These are phyloP conservation scores for Brenthis hecate DNA, from an alignment of 2,888 invertebrate species.

Conservation along the genomic window DNA sequence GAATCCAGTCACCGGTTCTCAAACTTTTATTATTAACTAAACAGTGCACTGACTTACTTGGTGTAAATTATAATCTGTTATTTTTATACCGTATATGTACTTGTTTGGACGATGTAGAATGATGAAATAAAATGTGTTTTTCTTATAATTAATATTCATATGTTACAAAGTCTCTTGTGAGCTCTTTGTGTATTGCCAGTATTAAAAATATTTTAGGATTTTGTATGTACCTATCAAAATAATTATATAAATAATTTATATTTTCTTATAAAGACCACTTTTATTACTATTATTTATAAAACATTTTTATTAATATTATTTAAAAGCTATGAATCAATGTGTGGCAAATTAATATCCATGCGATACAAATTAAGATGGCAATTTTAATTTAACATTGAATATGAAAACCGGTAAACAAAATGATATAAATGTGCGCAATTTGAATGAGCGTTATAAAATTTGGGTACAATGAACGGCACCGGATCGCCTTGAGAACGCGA, in stretches of 20 bases:
- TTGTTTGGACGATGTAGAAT: too few species aligned
- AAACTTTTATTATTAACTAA: constrained; percentile 63
- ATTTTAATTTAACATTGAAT: constrained; percentile 25
- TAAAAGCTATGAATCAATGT: neutral
- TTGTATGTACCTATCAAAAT: neutral
- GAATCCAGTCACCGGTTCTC: constrained; percentile 66
- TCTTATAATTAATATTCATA: too few species aligned
- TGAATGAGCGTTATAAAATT: constrained; percentile 52
- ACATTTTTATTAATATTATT: too few species aligned
- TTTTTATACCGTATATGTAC: too few species aligned
- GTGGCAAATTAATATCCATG: constrained; percentile 15
- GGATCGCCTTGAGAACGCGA: constrained; percentile 71
- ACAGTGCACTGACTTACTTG: neutral
- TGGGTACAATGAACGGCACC: constrained; percentile 74
- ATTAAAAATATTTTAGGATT: neutral
- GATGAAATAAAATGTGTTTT: too few species aligned
- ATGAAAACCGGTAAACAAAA: constrained; percentile 29
- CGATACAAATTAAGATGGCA: constrained; percentile 37
- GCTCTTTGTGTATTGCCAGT: constrained; percentile 26
- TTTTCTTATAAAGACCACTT: too few species aligned
- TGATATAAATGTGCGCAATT: constrained; percentile 47
- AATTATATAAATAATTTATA: too few species aligned
- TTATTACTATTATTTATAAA: too few species aligned
- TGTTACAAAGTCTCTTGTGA: too few species aligned
- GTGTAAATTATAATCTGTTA: too few species aligned